Percentiles rank a stretch among this genome's conserved stretches.
phyloP scores from a whole-genome alignment of 1,140 invertebrate species.

The Drosophila lowei region DNA sequence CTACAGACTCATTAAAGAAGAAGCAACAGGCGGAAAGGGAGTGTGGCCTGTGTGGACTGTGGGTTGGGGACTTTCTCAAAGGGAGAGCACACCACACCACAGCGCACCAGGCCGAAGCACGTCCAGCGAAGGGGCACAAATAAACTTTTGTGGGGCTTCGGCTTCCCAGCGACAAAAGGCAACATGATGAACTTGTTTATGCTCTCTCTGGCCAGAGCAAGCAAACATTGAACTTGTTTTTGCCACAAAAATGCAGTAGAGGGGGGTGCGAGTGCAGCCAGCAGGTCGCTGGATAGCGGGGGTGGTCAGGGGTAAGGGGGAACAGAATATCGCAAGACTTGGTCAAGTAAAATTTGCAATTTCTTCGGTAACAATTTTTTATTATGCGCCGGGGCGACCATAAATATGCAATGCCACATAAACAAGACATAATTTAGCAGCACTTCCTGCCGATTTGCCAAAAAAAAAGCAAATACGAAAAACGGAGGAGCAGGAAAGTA shows the following conservation, averaged over 20 bases:
- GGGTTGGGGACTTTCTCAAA: neutral
- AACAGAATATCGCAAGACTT: conserved; percentile 42
- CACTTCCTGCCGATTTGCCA: conserved; percentile 78
- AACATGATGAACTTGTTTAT: conserved; percentile 72
- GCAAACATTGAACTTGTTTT: conserved; percentile 80
- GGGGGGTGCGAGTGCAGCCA: neutral
- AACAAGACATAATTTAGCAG: conserved; percentile 81
- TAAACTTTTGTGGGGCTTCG: conserved; percentile 73
- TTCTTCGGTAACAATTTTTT: conserved; percentile 71
- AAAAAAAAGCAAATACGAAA: conserved; percentile 38
- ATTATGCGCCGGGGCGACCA: conserved; percentile 66
- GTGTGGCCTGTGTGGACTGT: neutral
- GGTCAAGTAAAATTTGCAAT: conserved; percentile 76
- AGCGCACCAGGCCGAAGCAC: conserved; percentile 22
- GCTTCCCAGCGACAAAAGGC: conserved; percentile 4
- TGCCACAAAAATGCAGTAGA: conserved; percentile 20
- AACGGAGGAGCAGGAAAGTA: conserved; percentile 57
- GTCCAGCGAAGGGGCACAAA: conserved; percentile 66
- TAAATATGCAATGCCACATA: conserved; percentile 80
- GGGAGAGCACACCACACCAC: conserved; percentile 35
- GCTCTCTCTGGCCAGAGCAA: conserved; percentile 51
- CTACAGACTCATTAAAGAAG: conserved; percentile 53
- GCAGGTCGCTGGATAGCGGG: neutral
- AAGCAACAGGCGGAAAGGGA: conserved; percentile 29
- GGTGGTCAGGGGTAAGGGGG: conserved; percentile 1